Evolutionary conservation across 1,140 invertebrate species (phyloP).

Genomic region (Halyomorpha halys): DNA sequence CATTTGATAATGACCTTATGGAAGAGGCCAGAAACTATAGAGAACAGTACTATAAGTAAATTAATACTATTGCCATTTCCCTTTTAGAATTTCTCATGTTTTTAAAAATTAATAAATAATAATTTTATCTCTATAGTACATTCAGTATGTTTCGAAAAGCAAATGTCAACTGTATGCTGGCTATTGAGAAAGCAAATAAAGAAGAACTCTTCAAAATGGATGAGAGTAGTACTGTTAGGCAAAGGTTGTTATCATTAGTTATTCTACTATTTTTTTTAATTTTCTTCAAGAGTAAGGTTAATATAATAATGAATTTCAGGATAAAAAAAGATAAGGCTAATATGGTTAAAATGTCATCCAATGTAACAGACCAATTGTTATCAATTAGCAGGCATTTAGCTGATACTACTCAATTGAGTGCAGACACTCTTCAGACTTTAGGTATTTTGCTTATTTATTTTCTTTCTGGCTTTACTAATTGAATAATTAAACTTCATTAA

Average conservation of each 20-base stretch:
- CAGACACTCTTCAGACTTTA: conserved; percentile 70
- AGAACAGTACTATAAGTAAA: conserved; percentile 51
- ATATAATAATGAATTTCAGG: conserved; percentile 25
- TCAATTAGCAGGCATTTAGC: conserved; percentile 73
- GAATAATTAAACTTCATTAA: no score
- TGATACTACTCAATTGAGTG: conserved; percentile 75
- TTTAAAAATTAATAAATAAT: neutral
- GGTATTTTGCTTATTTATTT: conserved; percentile 38
- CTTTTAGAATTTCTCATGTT: neutral
- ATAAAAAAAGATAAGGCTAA: conserved; percentile 51
- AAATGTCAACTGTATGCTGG: conserved; percentile 58
- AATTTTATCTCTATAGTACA: conserved; percentile 41
- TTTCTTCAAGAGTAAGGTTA: neutral
- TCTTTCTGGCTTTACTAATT: neutral
- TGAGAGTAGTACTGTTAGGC: conserved; percentile 48
- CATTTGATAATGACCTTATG: conserved; percentile 46
- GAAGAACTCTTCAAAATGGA: conserved; percentile 53
- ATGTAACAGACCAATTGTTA: conserved; percentile 71
- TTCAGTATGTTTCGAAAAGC: conserved; percentile 66
- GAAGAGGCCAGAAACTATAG: conserved; percentile 54
- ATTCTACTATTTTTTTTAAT: neutral
- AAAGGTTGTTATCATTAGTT: conserved; percentile 30
- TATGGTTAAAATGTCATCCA: conserved; percentile 51
- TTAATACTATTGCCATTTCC: neutral
- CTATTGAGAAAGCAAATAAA: conserved; percentile 60